Evolutionary conservation across 2,797 vertebrate genomes (phyloP), one percentile per base, ranked within the genome.

Genomic region (Sebastiscus albofasciatus): DNA sequence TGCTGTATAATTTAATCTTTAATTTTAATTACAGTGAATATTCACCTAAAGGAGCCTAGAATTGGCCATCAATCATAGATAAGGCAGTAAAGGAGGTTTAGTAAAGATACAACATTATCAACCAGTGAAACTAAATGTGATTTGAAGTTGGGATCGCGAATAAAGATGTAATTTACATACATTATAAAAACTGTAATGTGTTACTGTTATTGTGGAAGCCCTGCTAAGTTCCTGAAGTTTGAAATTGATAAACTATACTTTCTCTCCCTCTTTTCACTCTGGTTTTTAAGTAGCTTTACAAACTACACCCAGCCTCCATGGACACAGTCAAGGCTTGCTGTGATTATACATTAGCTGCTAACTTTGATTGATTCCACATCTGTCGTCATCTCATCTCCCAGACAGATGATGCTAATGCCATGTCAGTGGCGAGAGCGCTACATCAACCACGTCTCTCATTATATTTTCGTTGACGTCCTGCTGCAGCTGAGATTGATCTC

Each of bases 331-430:
- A 46, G 54, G 11, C 75, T 71, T 56, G 70, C 70, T 62, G 46
- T 67, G 67, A 83, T 89, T 80, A 77, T 26, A 84, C 73, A 70
- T 77, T 58, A 71, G 34, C 72, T 34, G 49, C 39, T 66, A 59
- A 71, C 79, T 74, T 78, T 79, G 76, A 87, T n/a, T 77, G 76
- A 87, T 77, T 87, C 70, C 80, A 20, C 74, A 71, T 82, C 80
- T 34, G 31, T 68, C 34, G 26, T 75, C 81, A 49, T 86, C 65
- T 81, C 87, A 20, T 75, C 74, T 65, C 54, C 16, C 66, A 82
- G 67, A 87, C 81, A 78, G 69, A 81, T 26, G 10, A 66, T 54
- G 69, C 77, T 80, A 70, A 84, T 84, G 60, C 14, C 72, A 34
- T 82, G 82, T 83, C 73, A 20, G 77, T 39, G 74, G 71, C 39